Conservation (phyloP, 2,888 invertebrate genomes). For the Parnassius mnemosyne region DNA sequence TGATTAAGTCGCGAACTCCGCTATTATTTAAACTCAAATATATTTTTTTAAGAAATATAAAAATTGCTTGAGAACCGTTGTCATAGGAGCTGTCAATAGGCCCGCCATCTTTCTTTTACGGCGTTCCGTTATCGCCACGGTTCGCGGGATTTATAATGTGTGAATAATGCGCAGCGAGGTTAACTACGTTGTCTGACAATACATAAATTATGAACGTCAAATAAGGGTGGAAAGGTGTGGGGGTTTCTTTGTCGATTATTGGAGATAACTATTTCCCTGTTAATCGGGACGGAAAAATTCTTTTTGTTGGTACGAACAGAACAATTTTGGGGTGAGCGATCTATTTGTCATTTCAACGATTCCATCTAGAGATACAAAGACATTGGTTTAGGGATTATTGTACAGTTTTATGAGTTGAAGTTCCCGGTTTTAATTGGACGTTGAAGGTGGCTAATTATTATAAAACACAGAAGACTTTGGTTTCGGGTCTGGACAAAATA, state of each 20-base stretch:
- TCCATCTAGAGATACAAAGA: not conserved
- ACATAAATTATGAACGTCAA: constrained; percentile 72
- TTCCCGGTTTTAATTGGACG: too few relatives aligned
- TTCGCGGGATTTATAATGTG: constrained; percentile 76
- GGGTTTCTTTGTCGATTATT: constrained; percentile 45
- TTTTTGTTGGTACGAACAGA: constrained; percentile 35
- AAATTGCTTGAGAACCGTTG: constrained; percentile 60
- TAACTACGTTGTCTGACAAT: constrained; percentile 73
- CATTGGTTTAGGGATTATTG: too few relatives aligned
- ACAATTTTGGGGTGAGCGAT: constrained; percentile 11
- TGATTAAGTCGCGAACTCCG: too few relatives aligned
- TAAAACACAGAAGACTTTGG: too few relatives aligned
- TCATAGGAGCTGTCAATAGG: constrained; percentile 52
- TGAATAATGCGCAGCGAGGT: constrained; percentile 70
- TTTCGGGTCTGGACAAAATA: too few relatives aligned
- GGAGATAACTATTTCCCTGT: constrained; percentile 70
- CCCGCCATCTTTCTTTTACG: constrained; percentile 65
- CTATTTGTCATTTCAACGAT: constrained; percentile 13
- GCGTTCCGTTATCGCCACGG: constrained; percentile 68
- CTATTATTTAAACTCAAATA: too few relatives aligned
- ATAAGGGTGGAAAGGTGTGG: constrained; percentile 40
- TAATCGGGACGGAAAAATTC: constrained; percentile 66
- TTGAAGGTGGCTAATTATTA: too few relatives aligned
- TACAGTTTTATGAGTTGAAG: too few relatives aligned
- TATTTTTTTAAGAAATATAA: not conserved